Percentiles rank a stretch among this genome's conserved stretches.
These are phyloP conservation scores for Campylomormyrus tamandua DNA, from an alignment of 2,113 vertebrate genomes.

Conservation along the genomic window DNA sequence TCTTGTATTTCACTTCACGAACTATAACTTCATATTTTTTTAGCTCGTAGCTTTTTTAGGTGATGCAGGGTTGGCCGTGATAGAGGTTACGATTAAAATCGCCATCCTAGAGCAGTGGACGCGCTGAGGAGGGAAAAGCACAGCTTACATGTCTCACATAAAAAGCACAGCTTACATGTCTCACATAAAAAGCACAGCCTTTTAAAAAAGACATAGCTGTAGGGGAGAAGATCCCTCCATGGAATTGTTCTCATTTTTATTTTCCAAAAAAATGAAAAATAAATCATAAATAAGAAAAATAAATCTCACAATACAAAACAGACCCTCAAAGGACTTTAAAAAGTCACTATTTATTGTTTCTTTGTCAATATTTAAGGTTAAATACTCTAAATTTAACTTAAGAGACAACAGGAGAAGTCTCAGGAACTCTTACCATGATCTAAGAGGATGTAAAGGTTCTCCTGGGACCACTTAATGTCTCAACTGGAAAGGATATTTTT, in stretches of 20 bases:
- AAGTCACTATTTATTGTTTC: not conserved
- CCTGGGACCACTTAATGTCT: not conserved
- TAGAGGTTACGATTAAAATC: not conserved
- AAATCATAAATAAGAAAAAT: not conserved
- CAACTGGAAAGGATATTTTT: not conserved
- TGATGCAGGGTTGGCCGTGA: not conserved
- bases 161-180: constrained; percentile 12
- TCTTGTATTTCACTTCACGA: constrained; percentile 1
- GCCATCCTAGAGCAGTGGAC: not conserved
- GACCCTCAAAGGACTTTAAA: not conserved
- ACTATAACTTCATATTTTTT: not conserved
- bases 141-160: not conserved
- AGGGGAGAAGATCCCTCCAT: not conserved
- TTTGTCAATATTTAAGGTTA: constrained; percentile 1
- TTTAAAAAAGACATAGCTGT: not conserved
- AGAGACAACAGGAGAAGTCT: not conserved
- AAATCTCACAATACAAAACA: not conserved
- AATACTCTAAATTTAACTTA: not conserved
- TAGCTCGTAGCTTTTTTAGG: not conserved
- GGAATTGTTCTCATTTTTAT: constrained; percentile 12
- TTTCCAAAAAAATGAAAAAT: not conserved
- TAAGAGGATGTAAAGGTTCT: not conserved
- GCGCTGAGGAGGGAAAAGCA: not conserved
- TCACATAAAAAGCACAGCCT: constrained; percentile 5
- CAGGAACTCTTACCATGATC: not conserved